Percentiles rank a stretch among this genome's conserved stretches.
Conservation (phyloP, 2,888 invertebrate genomes). For the Rhingia campestris region DNA sequence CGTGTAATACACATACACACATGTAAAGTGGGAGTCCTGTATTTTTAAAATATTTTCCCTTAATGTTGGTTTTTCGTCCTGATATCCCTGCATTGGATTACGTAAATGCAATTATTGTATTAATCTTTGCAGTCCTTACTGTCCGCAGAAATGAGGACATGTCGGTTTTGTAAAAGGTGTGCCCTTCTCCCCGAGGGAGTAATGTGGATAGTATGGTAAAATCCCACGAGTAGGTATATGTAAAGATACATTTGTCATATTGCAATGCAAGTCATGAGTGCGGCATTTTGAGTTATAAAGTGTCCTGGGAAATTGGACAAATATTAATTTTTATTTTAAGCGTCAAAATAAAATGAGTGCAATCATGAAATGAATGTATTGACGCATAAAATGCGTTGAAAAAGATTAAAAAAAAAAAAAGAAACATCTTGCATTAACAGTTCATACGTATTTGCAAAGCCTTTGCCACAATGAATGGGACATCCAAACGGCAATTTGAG, state of each 20-base stretch:
- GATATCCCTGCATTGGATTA: conserved; percentile 21
- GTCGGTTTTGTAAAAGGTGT: background rate
- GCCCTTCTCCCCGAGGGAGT: background rate
- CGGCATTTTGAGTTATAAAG: background rate
- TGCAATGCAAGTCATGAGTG: background rate
- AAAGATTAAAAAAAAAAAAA: too few relatives aligned
- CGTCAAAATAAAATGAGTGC: too few relatives aligned
- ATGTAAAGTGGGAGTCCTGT: background rate
- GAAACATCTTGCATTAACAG: too few relatives aligned
- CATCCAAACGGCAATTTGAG: too few relatives aligned
- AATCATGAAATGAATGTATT: too few relatives aligned
- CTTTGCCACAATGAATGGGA: too few relatives aligned
- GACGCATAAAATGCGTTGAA: too few relatives aligned
- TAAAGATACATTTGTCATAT: background rate
- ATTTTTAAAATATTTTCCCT: background rate
- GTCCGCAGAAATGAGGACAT: conserved; percentile 23
- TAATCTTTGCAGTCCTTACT: conserved; percentile 3
- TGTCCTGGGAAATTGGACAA: too few relatives aligned
- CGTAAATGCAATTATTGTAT: conserved; percentile 19
- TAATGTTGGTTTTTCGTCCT: background rate
- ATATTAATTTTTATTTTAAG: too few relatives aligned
- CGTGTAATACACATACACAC: background rate
- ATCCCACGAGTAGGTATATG: background rate
- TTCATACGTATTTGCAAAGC: too few relatives aligned
- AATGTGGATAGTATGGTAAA: background rate